Evolutionary conservation across 2,113 vertebrate species (phyloP).

Genomic region (Pogonocichla stellata): DNA sequence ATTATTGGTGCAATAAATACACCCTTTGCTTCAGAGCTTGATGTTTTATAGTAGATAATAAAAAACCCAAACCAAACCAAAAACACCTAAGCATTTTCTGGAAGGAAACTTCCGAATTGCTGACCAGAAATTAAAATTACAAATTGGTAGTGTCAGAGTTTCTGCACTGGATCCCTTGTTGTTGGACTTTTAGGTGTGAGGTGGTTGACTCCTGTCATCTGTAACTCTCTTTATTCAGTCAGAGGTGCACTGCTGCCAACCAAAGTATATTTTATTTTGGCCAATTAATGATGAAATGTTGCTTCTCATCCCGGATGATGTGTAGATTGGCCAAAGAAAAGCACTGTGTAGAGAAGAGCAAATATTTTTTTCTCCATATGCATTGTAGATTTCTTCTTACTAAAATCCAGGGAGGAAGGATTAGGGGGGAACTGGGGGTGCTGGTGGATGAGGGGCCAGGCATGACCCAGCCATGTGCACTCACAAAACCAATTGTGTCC

Average conservation of each 20-base stretch:
- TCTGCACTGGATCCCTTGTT: not conserved
- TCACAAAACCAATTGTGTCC: rapidly evolving
- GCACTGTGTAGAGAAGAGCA: not conserved
- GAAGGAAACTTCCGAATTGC: not conserved
- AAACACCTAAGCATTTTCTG: not conserved
- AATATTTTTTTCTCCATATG: not conserved
- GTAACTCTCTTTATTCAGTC: not conserved
- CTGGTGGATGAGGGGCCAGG: not conserved
- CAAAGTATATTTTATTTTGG: not conserved
- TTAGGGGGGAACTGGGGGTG: rapidly evolving
- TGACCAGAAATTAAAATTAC: not conserved
- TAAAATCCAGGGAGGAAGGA: not conserved
- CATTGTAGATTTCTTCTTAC: not conserved
- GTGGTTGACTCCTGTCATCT: not conserved
- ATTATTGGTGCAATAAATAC: not conserved
- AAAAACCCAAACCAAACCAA: not conserved
- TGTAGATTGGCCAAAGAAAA: not conserved
- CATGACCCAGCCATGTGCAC: not conserved
- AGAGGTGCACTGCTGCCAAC: not conserved
- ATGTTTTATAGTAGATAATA: not conserved
- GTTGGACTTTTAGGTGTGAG: not conserved
- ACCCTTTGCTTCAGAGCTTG: not conserved
- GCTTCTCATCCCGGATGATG: not conserved
- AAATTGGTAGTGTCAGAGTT: not conserved
- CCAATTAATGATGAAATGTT: not conserved